Evolutionary conservation across 1,140 invertebrate genomes (phyloP), one percentile per base, ranked within the genome.

Genomic region (Samia ricini): DNA sequence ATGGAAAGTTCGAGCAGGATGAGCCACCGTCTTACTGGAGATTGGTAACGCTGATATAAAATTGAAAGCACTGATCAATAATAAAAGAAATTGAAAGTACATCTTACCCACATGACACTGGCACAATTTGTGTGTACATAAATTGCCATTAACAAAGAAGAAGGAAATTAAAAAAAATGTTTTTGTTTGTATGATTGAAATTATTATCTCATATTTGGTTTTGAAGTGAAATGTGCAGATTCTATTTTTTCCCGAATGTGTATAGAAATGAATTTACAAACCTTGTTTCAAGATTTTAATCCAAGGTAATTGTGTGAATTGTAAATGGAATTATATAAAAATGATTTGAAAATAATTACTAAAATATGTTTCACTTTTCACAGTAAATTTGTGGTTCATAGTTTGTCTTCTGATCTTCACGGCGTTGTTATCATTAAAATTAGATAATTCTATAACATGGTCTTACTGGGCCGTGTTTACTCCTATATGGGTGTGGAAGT

Each of bases 401-500:
- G 94, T 66, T n/a, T 98, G 97, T 89, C 92, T 99, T 68, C 94
- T 98, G 82, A 92, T 97, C 72, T 99, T 99, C 83, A 97, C 97
- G 24, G 93, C 95, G 51, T 91, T 99, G 60, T 95, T 99, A 90
- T 95, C 97, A 8, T 92, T 99, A 71, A 94, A 97, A 68, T 92
- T 98, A 57, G 98, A 99, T 91, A 94, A 95, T 61, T 95, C 93
- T 55, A 96, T 92, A 89, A 92, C 94, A 81, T 98, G 97, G 96
- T 98, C 96, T 63, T 99, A 96, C 83, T 99, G 97, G 97, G 94
- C 96, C 5, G 94, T 99, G 21, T 99, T 99, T 85, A 93, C 95
- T 26, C 98, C 98, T 54, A 94, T 99, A 85, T 99, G 98, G 97
- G 94, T 98, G 66, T 99, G 98, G 98, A 99, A 99, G 88, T 91